A percentile compares a stretch with the other conserved stretches of the same genome.
Conservation (phyloP, 2,888 invertebrate genomes). For the Lasius platythorax region DNA sequence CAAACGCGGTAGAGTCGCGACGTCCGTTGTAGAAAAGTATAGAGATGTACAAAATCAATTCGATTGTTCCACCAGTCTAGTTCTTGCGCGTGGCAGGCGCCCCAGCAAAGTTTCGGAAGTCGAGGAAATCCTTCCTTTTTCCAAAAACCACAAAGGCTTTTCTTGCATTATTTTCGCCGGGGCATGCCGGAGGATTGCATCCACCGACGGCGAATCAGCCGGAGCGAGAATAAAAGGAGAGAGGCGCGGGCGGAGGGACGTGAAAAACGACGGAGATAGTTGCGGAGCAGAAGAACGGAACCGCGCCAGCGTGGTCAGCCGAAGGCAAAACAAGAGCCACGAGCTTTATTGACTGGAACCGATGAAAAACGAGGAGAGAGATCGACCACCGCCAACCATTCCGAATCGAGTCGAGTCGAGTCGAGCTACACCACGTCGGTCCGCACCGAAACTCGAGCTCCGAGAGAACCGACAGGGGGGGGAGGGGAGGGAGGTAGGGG, state of each 20-base stretch:
- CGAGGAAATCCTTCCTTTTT: slow-evolving; percentile 41
- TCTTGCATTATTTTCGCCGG: slow-evolving; percentile 55
- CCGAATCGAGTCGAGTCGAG: not conserved
- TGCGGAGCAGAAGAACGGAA: slow-evolving; percentile 76
- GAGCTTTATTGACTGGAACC: slow-evolving; percentile 83
- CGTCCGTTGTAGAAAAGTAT: not conserved
- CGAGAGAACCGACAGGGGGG: slow-evolving; percentile 21
- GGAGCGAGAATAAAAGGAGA: slow-evolving; percentile 35
- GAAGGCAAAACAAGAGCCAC: slow-evolving; percentile 81
- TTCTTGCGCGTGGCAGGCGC: slow-evolving; percentile 53
- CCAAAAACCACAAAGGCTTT: slow-evolving; percentile 52
- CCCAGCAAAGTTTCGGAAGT: slow-evolving; percentile 45
- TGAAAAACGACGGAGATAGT: slow-evolving; percentile 70
- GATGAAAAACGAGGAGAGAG: slow-evolving; percentile 80
- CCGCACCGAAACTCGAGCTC: slow-evolving; percentile 66
- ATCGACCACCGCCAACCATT: slow-evolving; percentile 64
- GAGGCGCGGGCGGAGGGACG: slow-evolving; percentile 56
- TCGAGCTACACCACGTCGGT: slow-evolving; percentile 19
- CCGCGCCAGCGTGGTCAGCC: slow-evolving; percentile 80
- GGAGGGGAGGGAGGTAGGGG: not conserved
- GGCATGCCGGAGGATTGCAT: slow-evolving; percentile 42
- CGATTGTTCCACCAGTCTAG: slow-evolving; percentile 49
- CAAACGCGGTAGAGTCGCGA: slow-evolving; percentile 4
- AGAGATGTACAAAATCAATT: slow-evolving; percentile 43
- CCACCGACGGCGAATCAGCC: slow-evolving; percentile 45